Base-by-base conservation (phyloP, 2,113 vertebrate genomes). In the Oenanthe oenanthe region DNA sequence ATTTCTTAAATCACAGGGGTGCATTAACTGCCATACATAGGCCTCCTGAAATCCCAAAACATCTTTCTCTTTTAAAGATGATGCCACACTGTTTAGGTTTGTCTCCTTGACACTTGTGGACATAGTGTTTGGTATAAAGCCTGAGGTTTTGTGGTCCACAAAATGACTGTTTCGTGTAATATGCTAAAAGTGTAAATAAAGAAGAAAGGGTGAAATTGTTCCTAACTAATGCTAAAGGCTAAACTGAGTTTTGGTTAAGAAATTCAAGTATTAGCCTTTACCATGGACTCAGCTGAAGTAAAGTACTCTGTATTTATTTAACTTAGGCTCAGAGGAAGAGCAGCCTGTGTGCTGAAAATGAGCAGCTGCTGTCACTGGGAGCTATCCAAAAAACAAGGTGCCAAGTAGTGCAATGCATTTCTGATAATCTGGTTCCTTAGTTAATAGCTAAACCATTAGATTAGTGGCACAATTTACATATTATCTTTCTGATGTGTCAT, bases 101-200 rank as follows among this genome's bases (percentile, higher is more conserved):
- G 32, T 83, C 15, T 73, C 32, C 38, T 68, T 29, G 9, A 4
- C 63, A 4, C 38, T 28, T 42, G 28, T 60, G 60, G 24, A 11
- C 9, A 0, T 13, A 16, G 17, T 1, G 1, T 63, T 68, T 43
- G 12, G 3, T 51, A 7, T 25, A 26, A 24, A 43, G 14, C 12
- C 57, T 18, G 13, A 62, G n/a, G 38, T 51, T 68, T 13, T 47
- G 26, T 12, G 15, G 22, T 60, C 45, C 29, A 17, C 19, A 16
- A 25, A 85, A 65, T 16, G 38, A 25, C 36, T 65, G 0, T 42
- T 68, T 73, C 7, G 4, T 42, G 17, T 73, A n/a, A 25, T 42
- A 17, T 20, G 19, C 21, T 28, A 9, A 26, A 62, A 58, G 25
- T 31, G 45, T 58, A 24, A 72, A 29, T 67, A 38, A 77, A 77